Conservation (phyloP, 2,113 vertebrate genomes). For the Dasyurus viverrinus region DNA sequence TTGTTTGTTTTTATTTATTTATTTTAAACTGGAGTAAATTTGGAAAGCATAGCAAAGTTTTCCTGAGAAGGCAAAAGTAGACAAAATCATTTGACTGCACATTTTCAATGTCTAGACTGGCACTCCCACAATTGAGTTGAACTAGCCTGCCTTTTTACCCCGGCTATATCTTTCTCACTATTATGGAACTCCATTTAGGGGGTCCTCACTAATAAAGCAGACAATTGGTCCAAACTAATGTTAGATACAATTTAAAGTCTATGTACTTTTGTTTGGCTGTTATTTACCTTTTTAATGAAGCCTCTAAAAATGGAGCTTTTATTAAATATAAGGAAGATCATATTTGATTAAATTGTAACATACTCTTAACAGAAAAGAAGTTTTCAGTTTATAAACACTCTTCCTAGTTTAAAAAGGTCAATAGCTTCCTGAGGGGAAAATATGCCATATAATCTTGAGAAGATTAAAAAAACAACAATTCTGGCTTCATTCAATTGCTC, state of each 20-base stretch:
- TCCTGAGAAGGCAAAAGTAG: not conserved
- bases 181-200: constrained; percentile 4
- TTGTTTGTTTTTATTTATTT: not conserved
- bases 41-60: not conserved
- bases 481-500: constrained; percentile 64
- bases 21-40: not conserved
- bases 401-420: constrained; percentile 56
- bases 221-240: not conserved
- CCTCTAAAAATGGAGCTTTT: not conserved
- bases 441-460: constrained; percentile 28
- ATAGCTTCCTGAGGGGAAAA: constrained; percentile 14
- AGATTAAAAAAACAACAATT: not conserved
- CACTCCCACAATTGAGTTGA: not conserved
- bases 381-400: constrained; percentile 18
- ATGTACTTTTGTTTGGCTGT: constrained; percentile 21
- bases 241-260: constrained; percentile 22
- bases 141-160: not conserved
- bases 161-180: constrained; percentile 52
- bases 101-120: not conserved
- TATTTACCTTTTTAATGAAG: not conserved
- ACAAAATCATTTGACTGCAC: not conserved
- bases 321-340: constrained; percentile 25
- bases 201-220: not conserved
- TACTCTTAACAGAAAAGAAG: constrained; percentile 41
- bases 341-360: constrained; percentile 46